A percentile compares a stretch with the other conserved stretches of the same genome.
phyloP scores from a whole-genome alignment of 2,888 invertebrate species.

The Parnassius glacialis region DNA sequence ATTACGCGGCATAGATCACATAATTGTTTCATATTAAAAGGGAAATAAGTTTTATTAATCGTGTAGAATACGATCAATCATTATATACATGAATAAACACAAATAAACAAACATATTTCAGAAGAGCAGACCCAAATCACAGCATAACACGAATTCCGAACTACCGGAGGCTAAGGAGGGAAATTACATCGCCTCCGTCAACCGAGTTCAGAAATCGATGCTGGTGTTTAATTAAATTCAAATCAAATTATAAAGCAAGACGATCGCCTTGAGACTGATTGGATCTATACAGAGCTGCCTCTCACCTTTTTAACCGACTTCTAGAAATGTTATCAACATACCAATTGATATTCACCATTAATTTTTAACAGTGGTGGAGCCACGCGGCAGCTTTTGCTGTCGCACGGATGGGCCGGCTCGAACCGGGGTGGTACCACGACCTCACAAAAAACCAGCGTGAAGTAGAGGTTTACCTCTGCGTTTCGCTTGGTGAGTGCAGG shows the following conservation, averaged over 20 bases:
- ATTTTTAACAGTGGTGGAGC: too few relatives aligned
- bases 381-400: too few relatives aligned
- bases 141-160: constrained; percentile 44
- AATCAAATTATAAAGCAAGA: constrained; percentile 70
- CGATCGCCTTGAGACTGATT: constrained; percentile 45
- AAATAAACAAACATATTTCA: constrained; percentile 35
- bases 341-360: too few relatives aligned
- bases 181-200: constrained; percentile 48
- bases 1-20: too few relatives aligned
- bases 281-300: constrained; percentile 37
- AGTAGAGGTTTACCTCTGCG: too few relatives aligned
- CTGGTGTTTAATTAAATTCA: constrained; percentile 68
- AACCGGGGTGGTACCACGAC: too few relatives aligned
- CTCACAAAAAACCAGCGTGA: too few relatives aligned
- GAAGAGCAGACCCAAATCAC: constrained; percentile 38
- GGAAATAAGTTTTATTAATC: too few relatives aligned
- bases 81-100: constrained; percentile 14
- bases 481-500: too few relatives aligned
- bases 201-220: constrained; percentile 55
- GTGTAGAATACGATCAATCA: too few relatives aligned
- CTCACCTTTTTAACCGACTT: constrained; percentile 13
- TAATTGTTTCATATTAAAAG: too few relatives aligned
- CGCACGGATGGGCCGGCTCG: too few relatives aligned
- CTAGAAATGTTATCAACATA: not conserved
- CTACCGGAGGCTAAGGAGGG: constrained; percentile 32